Base-by-base conservation (phyloP, 2,113 vertebrate genomes). In the Alaudala cheleensis region DNA sequence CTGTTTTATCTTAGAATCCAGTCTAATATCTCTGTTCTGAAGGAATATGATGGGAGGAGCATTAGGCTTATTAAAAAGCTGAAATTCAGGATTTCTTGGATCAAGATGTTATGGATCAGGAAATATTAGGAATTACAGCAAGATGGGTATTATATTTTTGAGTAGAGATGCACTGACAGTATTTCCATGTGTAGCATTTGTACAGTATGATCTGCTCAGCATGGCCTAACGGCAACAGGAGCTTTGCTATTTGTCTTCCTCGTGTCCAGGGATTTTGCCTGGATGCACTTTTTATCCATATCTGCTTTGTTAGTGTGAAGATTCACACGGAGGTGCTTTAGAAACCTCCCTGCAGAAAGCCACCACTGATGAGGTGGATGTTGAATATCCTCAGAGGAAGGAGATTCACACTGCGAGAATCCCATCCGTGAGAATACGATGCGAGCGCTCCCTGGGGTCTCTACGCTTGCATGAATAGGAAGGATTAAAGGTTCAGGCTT, bases 401-500 rank as follows among this genome's bases (percentile, higher is more conserved):
- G 79, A 90, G 76, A 57, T 94, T 92, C 80, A 70, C 65, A 28
- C 1, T 58, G 80, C 81, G 90, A 78, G 64, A 96, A 51, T 77
- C 54, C 80, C 12, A 5, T 76, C 85, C 0, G 2, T 83, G 93
- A 92, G 92, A 93, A 94, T 79, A 54, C 1, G 26, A 76, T 92
- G 93, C 57, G 6, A 84, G 26, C 1, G 0, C 71, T 96, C 73
- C 95, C 85, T 65, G 71, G 81, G 92, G 79, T 70, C 88, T 96
- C 88, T 94, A 92, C 3, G 80, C 90, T 86, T 90, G 70, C 90
- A 78, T 91, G 92, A 92, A 83, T 86, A 86, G 57, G 80, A 90
- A 94, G 94, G 88, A 95, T 86, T 96, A 87, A 93, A 97, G 94
- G 91, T 95, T 95, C 87, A 89, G 76, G 76, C 76, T 96, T 78